These are phyloP conservation scores for Cotesia chilonis DNA, from an alignment of 1,140 invertebrate species.

Conservation along the genomic window DNA sequence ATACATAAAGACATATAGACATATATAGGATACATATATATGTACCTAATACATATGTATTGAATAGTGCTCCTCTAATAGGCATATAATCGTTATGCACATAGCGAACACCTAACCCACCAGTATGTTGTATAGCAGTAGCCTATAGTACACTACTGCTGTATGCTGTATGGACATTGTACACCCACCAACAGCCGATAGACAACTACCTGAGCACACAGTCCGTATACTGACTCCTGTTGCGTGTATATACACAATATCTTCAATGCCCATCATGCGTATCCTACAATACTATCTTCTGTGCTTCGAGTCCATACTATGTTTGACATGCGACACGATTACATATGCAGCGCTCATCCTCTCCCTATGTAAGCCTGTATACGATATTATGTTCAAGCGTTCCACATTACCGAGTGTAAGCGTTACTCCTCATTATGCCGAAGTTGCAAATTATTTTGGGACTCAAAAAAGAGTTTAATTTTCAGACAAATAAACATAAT, in stretches of 20 bases:
- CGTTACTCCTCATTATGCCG: conserved; percentile 29
- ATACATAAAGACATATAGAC: conserved; percentile 32
- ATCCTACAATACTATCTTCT: neutral
- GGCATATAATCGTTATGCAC: conserved; percentile 66
- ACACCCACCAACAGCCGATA: conserved; percentile 28
- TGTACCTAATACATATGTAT: conserved; percentile 43
- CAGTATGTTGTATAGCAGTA: conserved; percentile 16
- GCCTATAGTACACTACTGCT: conserved; percentile 22
- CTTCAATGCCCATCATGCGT: conserved; percentile 33
- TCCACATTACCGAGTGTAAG: conserved; percentile 27
- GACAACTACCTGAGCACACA: conserved; percentile 15
- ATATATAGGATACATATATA: conserved; percentile 38
- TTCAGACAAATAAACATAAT: too few relatives aligned
- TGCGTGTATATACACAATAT: conserved; percentile 27
- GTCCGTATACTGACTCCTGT: conserved; percentile 33
- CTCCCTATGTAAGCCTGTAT: conserved; percentile 16
- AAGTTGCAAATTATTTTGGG: too few relatives aligned
- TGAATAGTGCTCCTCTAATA: conserved; percentile 60
- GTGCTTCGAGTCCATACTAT: neutral
- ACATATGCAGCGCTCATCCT: conserved; percentile 46
- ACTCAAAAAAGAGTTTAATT: too few relatives aligned
- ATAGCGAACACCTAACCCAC: conserved; percentile 41
- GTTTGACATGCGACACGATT: conserved; percentile 50
- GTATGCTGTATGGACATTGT: conserved; percentile 13
- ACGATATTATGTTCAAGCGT: conserved; percentile 11